phyloP scores from a whole-genome alignment of 2,888 invertebrate genomes.

The Amorpha juglandis region DNA sequence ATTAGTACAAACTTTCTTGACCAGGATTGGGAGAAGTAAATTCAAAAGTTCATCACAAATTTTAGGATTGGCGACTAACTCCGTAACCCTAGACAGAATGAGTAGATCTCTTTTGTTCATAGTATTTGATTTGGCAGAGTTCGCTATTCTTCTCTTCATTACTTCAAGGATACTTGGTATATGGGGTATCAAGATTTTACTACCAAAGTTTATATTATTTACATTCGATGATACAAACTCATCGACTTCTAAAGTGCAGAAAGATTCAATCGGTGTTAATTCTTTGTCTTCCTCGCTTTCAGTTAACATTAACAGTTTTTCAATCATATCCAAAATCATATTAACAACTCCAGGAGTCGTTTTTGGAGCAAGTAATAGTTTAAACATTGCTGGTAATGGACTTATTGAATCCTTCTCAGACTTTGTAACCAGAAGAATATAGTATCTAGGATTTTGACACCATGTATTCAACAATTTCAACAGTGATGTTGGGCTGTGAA shows the following conservation, averaged over 20 bases:
- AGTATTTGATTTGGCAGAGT: slow-evolving; percentile 82
- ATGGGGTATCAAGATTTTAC: slow-evolving; percentile 89
- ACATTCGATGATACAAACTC: slow-evolving; percentile 42
- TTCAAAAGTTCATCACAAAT: slow-evolving; percentile 88
- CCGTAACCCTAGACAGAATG: slow-evolving; percentile 90
- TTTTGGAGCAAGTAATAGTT: slow-evolving; percentile 88
- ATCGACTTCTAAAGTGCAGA: slow-evolving; percentile 57
- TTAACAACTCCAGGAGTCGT: slow-evolving; percentile 87
- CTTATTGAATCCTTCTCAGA: slow-evolving; percentile 75
- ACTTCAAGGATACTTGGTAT: slow-evolving; percentile 88
- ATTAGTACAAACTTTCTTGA: slow-evolving; percentile 85
- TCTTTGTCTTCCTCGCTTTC: slow-evolving; percentile 83
- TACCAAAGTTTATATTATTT: slow-evolving; percentile 87
- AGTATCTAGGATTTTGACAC: slow-evolving; percentile 92
- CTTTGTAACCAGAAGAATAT: slow-evolving; percentile 87
- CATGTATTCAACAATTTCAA: slow-evolving; percentile 91
- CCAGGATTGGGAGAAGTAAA: slow-evolving; percentile 88
- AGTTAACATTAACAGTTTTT: slow-evolving; percentile 88
- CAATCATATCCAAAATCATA: slow-evolving; percentile 89
- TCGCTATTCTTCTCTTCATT: slow-evolving; percentile 86
- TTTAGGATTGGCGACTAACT: slow-evolving; percentile 87
- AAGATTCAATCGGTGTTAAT: slow-evolving; percentile 66
- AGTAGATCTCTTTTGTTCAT: slow-evolving; percentile 88
- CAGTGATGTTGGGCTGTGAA: slow-evolving; percentile 92
- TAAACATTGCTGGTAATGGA: slow-evolving; percentile 87